Evolutionary conservation across 2,113 vertebrate genomes (phyloP), one percentile per base, ranked within the genome.

Genomic region (Numida meleagris): DNA sequence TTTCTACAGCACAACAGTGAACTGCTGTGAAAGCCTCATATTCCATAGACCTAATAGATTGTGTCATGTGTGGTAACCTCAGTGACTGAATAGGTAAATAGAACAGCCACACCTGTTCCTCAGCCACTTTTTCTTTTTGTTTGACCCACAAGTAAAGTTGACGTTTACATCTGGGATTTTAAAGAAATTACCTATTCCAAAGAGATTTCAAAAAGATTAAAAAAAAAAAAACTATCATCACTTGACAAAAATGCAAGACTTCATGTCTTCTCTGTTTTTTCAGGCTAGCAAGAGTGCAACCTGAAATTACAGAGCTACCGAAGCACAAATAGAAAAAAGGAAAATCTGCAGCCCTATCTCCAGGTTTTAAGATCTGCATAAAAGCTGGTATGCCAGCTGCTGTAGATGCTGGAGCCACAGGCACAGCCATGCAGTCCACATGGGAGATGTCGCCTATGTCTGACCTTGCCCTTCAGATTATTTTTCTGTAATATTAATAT

Each of bases 331-430:
- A 90, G 57, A 6, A 74, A 74, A 70, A 53, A 70, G 15, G 33
- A 38, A 43, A 45, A 84, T 33, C 50, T 82, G 70, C 45, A 89
- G 20, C 36, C 20, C 31, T 70, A 34, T 77, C 42, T 88, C 19
- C 42, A 17, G 58, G 51, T 84, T 88, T 73, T 63, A 48, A 68
- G 66, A 42, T 14, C n/a, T 19, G 1, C 51, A 23, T 34, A 21
- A 21, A 79, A 79, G 42, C 76, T 46, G 34, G 36, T 58, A 29
- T 50, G 27, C 3, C 21, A 86, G 46, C 72, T 88, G 83, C 84
- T 93, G 90, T 79, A 95, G 78, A 62, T 85, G 82, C 77, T 63
- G 59, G 14, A 88, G 74, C 77, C 91, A 59, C 36, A 68, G 88
- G 76, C 93, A 53, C 66, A 86, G 70, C 25, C 34, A 0, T 13